Percentiles rank a stretch among this genome's conserved stretches.
Conservation (phyloP, 1,140 invertebrate genomes). For the Diabrotica virgifera region DNA sequence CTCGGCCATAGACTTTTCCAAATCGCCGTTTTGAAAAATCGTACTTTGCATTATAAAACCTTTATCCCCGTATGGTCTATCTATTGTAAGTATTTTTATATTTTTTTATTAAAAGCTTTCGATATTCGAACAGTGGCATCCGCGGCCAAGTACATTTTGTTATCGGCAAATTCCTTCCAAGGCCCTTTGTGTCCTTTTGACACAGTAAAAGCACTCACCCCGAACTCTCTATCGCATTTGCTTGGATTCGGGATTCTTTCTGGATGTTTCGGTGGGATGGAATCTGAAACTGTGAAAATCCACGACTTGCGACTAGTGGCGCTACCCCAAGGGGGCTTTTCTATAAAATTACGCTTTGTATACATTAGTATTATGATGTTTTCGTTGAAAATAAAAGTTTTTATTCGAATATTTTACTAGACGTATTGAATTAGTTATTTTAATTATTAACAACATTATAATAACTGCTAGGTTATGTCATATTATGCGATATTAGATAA, state of each 20-base stretch:
- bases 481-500: too few species aligned
- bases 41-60: background rate
- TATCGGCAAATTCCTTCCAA: background rate
- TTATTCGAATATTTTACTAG: too few species aligned
- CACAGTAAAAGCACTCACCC: background rate
- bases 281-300: background rate
- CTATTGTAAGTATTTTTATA: conserved; percentile 1
- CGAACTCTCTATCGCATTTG: background rate
- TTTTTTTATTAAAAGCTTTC: conserved; percentile 1
- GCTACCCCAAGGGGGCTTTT: too few species aligned
- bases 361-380: too few species aligned
- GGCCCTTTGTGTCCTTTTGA: background rate
- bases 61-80: background rate
- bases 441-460: too few species aligned
- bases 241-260: background rate
- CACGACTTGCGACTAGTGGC: too few species aligned
- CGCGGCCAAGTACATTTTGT: conserved; percentile 1
- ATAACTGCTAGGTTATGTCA: too few species aligned
- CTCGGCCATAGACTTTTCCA: too few species aligned
- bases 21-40: background rate
- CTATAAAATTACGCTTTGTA: too few species aligned
- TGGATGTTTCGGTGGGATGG: background rate
- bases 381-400: too few species aligned
- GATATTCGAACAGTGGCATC: background rate
- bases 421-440: too few species aligned